Evolutionary conservation across 2,888 invertebrate species (phyloP).

Genomic region (Esperia sulphurella): DNA sequence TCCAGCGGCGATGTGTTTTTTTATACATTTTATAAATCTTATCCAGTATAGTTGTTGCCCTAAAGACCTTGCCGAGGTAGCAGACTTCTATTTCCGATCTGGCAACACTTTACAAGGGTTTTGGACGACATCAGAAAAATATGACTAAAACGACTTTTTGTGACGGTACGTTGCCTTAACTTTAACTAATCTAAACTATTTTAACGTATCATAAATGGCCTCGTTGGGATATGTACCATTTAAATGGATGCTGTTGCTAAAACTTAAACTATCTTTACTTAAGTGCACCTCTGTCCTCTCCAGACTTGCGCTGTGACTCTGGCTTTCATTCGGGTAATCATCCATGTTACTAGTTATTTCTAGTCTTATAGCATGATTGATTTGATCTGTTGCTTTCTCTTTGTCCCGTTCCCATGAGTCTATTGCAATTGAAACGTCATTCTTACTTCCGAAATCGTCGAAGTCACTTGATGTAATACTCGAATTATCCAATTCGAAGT

Average conservation of each 20-base stretch:
- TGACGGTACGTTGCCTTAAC: slow-evolving; percentile 1
- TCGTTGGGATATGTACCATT: slow-evolving; percentile 78
- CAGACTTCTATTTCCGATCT: too few relatives aligned
- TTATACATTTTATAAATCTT: too few relatives aligned
- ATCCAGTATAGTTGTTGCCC: too few relatives aligned
- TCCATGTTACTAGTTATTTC: slow-evolving; percentile 74
- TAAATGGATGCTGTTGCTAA: slow-evolving; percentile 75
- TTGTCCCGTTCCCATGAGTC: slow-evolving; percentile 73
- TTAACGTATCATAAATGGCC: slow-evolving; percentile 77
- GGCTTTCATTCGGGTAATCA: slow-evolving; percentile 51
- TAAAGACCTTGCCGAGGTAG: too few relatives aligned
- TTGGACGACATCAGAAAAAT: too few relatives aligned
- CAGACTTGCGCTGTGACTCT: slow-evolving; percentile 41
- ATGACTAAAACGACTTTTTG: slow-evolving; percentile 6
- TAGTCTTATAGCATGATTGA: slow-evolving; percentile 70
- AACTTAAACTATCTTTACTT: slow-evolving; percentile 70
- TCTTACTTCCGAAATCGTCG: slow-evolving; percentile 61
- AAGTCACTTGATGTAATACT: slow-evolving; percentile 66
- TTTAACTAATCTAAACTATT: slow-evolving; percentile 36
- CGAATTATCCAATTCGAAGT: slow-evolving; percentile 68
- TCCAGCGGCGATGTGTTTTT: too few relatives aligned
- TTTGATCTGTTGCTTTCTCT: slow-evolving; percentile 48
- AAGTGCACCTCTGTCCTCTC: slow-evolving; percentile 55
- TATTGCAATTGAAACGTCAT: slow-evolving; percentile 63
- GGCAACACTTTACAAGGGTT: too few relatives aligned